These are phyloP conservation scores for Cyprinodon diabolis DNA, from an alignment of 2,797 vertebrate species.

Conservation along the genomic window DNA sequence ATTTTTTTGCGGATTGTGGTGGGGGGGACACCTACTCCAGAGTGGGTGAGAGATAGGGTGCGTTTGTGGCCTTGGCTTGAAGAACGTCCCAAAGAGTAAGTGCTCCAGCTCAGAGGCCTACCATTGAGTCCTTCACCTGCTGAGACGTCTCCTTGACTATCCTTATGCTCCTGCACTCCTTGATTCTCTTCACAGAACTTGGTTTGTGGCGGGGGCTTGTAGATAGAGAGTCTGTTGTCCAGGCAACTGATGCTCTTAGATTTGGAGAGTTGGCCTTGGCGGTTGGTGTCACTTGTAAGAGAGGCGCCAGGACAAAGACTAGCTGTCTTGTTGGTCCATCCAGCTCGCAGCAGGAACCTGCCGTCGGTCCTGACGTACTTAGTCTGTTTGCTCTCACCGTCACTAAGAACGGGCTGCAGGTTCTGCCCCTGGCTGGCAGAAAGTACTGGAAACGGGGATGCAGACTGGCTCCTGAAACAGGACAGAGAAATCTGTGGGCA, in stretches of 20 bases:
- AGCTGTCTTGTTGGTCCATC: conserved; percentile 78
- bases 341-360: conserved; percentile 81
- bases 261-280: conserved; percentile 82
- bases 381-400: conserved; percentile 82
- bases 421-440: conserved; percentile 81
- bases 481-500: conserved; percentile 28
- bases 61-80: conserved; percentile 80
- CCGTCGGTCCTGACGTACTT: conserved; percentile 82
- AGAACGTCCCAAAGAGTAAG: conserved; percentile 83
- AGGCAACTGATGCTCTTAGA: conserved; percentile 88
- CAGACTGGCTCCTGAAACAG: conserved; percentile 89
- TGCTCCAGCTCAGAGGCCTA: conserved; percentile 82
- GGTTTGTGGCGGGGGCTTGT: conserved; percentile 73
- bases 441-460: conserved; percentile 86
- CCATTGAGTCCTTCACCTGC: conserved; percentile 78
- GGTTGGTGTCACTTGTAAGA: conserved; percentile 73
- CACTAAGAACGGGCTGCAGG: conserved; percentile 85
- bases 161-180: conserved; percentile 79
- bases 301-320: conserved; percentile 76
- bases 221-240: conserved; percentile 88
- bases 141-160: conserved; percentile 63
- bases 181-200: conserved; percentile 69
- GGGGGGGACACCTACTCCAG: conserved; percentile 80
- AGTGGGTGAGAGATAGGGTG: conserved; percentile 82
- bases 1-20: conserved; percentile 93